Base-by-base conservation (phyloP, 1,140 invertebrate genomes). In the Pygmarrhopalites habei region DNA sequence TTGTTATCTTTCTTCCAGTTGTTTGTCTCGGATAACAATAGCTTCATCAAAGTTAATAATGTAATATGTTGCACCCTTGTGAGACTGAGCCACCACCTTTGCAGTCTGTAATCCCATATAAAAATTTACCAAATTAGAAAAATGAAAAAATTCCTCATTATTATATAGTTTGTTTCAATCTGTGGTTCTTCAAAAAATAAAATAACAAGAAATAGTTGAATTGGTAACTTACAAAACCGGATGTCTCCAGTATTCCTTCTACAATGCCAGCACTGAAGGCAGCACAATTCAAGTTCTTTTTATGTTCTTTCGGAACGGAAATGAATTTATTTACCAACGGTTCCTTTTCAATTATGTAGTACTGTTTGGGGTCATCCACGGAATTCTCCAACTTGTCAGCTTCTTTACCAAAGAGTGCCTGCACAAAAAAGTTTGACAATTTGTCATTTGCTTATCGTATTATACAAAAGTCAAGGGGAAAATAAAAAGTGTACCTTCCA, bases 301-400 rank as follows among this genome's bases (percentile, higher is more conserved):
- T 98, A 7, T 55, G 51, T 75, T 98, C 95, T 76, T 96, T 95
- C 4, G 95, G 95, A 35, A 98, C 89, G 60, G 95, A 98, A 71
- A 99, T 97, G 76, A 88, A 99, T 74, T 88, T 90, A 77, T 99
- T 99, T 0, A 97, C 93, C 62, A 99, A 72, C 17, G 95, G 91
- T 73, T 99, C 95, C 75, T 95, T 95, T 77, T 99, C 96, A 73
- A 99, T 99, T 17, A 99, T 90, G 73, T 98, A 98, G 79, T 98
- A 98, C 23, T 90, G 96, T 65, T 87, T 82, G 73, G 97, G 93
- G 79, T 99, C 95, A 79, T 98, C 95, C 80, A 97, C 98, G 12
- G 94, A 93, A 78, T 97, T 90, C 76, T 99, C 96, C 60, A 99
- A 77, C 76, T 98, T 98, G 74, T 99, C 96, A 56, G 95, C 95